Percentiles rank a stretch among this genome's conserved stretches.
Conservation (phyloP, 2,113 vertebrate species). For the Sander lucioperca region DNA sequence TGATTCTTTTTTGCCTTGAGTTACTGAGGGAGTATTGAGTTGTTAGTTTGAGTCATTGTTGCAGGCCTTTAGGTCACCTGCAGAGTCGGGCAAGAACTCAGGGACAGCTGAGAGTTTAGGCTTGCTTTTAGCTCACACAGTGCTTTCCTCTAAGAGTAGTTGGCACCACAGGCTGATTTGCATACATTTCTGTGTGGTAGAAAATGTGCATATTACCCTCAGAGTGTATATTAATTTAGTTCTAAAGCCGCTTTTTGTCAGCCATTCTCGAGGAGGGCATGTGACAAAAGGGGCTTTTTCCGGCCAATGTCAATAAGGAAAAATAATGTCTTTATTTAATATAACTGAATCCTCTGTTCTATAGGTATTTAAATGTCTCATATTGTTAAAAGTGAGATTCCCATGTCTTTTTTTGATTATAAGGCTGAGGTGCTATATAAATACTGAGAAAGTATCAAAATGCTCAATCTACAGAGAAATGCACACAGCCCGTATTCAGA, state of each 20-base stretch:
- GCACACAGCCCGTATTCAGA: too few species aligned
- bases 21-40: not conserved
- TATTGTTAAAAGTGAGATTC: too few species aligned
- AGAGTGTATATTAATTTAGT: not conserved
- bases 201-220: not conserved
- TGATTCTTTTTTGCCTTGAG: not conserved
- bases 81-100: not conserved
- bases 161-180: not conserved
- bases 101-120: not conserved
- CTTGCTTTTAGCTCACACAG: too few species aligned
- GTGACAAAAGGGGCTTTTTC: not conserved
- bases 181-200: not conserved
- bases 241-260: not conserved
- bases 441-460: too few species aligned
- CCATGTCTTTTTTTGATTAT: too few species aligned
- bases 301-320: not conserved
- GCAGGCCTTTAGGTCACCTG: too few species aligned
- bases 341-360: too few species aligned
- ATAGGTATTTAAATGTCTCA: too few species aligned
- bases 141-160: not conserved
- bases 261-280: not conserved
- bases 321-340: not conserved
- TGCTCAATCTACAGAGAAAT: too few species aligned
- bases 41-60: too few species aligned
- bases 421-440: too few species aligned